These are phyloP conservation scores for Yasuhikotakia modesta DNA, from an alignment of 2,797 vertebrate species.

Conservation along the genomic window DNA sequence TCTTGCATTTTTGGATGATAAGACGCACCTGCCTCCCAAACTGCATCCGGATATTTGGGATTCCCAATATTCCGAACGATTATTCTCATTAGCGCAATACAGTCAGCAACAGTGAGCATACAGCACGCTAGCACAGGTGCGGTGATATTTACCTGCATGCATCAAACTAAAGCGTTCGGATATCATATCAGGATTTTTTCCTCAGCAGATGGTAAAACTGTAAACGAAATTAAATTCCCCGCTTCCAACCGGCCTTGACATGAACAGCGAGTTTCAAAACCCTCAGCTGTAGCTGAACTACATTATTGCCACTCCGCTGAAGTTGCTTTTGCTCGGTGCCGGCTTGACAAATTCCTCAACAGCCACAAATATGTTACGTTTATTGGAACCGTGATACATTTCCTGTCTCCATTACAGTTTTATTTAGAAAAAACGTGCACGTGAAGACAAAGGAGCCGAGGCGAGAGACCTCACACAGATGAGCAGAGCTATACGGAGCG, in stretches of 20 bases:
- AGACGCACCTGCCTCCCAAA: background rate
- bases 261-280: background rate
- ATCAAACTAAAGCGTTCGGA: background rate
- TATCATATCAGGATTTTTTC: background rate
- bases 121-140: background rate
- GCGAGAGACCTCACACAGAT: conserved; percentile 8
- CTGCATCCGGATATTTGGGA: background rate
- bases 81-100: background rate
- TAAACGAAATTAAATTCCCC: background rate
- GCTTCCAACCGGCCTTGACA: background rate
- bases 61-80: background rate
- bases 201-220: background rate
- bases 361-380: conserved; percentile 22
- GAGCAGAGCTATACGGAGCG: background rate
- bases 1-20: background rate
- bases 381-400: conserved; percentile 18
- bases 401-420: background rate
- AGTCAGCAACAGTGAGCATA: background rate
- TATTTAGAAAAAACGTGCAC: background rate
- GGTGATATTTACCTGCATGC: background rate
- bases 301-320: background rate
- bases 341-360: conserved; percentile 22
- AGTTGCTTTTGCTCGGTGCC: background rate
- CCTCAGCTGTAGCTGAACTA: background rate
- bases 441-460: background rate